Evolutionary conservation across 23 tunicate species (phyloP).

Genomic region (Trididemnum nubilum): DNA sequence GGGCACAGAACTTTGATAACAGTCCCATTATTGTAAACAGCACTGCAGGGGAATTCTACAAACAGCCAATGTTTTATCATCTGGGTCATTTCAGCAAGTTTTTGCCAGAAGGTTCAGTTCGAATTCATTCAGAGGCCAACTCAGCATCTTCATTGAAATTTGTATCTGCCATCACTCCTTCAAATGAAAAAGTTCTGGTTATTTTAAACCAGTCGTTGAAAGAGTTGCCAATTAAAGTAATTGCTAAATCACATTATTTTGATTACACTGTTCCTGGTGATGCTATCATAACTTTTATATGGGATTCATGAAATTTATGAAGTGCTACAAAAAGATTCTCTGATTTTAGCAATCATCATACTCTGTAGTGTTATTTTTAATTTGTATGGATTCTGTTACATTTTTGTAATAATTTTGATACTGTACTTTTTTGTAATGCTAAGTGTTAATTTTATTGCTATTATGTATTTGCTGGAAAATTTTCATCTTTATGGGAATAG

Average conservation of each 20-base stretch:
- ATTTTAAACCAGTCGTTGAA: slow-evolving; percentile 56
- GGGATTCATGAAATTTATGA: slow-evolving; percentile 31
- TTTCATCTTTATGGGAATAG: neutral
- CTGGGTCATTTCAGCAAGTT: slow-evolving; percentile 95
- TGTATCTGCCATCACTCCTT: slow-evolving; percentile 53
- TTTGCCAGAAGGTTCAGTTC: slow-evolving; percentile 60
- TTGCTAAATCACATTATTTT: slow-evolving; percentile 16
- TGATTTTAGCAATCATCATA: too few relatives aligned
- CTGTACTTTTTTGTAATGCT: neutral
- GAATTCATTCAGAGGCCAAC: slow-evolving; percentile 39
- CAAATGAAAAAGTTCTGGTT: slow-evolving; percentile 47
- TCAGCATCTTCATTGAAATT: slow-evolving; percentile 32
- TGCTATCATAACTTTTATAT: slow-evolving; percentile 69
- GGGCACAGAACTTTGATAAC: slow-evolving; percentile 95
- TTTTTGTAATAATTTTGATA: too few relatives aligned
- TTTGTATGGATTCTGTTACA: too few relatives aligned
- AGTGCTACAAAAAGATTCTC: too few relatives aligned
- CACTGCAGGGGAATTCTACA: slow-evolving; percentile 92
- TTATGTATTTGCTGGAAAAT: neutral
- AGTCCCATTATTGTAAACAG: slow-evolving; percentile 89
- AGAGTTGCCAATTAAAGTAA: slow-evolving; percentile 41
- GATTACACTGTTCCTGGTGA: slow-evolving; percentile 35
- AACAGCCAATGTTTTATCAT: slow-evolving; percentile 97
- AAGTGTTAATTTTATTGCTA: neutral
- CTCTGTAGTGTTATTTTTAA: too few relatives aligned